Base-by-base conservation (phyloP, 2,888 invertebrate species). In the Idaea aversata region DNA sequence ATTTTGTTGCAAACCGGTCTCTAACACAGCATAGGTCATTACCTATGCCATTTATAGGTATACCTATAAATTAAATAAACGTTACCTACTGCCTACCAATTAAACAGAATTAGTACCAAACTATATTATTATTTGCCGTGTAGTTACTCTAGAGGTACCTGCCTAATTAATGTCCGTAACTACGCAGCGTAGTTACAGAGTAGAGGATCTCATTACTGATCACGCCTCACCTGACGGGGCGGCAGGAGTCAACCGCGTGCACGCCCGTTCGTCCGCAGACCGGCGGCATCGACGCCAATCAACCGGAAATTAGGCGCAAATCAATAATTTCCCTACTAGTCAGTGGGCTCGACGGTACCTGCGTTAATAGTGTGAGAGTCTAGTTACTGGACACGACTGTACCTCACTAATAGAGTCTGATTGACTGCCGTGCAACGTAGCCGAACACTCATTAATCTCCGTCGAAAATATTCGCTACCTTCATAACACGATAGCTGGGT, bases 241-340 rank as follows among this genome's bases (percentile, higher is more conserved):
- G 76, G 72, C 75, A 75, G 75, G 71, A 78, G 67, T 70, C 80
- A 83, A 88, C 89, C 89, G 82, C 88, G 84, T 77, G 62, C 77
- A 85, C 89, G 86, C 88, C 88, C 82, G 75, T 76, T n/a, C 77
- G 81, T 82, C 86, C 81, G 75, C 80, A 80, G 78, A 73, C 74
- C 66, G 79, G 74, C 82, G 70, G 65, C 73, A 47, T 47, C 47
- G 78, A 72, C 78, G 79, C 77, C 82, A 77, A 82, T 83, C 83
- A 81, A 72, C 82, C 89, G 91, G 91, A 92, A 86, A 92, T 92
- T 91, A 89, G 87, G 79, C 78, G 75, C 88, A 85, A 91, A 90
- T 91, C 91, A 86, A 91, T 91, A 90, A 92, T 91, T 91, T 91
- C 91, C 88, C 81, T 75, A 75, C 78, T 79, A 79, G 77, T 47